phyloP scores from a whole-genome alignment of 2,888 invertebrate species.

The Capitulum mitella region DNA sequence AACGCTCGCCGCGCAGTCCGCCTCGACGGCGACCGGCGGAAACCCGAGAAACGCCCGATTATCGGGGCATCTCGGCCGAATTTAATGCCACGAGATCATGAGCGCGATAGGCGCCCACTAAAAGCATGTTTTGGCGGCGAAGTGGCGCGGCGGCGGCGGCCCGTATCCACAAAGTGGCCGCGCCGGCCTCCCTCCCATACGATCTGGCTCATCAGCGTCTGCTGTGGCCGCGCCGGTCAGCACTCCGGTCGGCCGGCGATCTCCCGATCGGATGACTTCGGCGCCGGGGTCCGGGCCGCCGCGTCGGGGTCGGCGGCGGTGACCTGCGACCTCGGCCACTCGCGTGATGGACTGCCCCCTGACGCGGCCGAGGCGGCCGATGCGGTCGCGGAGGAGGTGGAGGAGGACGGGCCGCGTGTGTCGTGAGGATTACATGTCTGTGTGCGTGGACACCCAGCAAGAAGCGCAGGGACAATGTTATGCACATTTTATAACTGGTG shows the following conservation, averaged over 20 bases:
- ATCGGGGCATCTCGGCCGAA: not conserved
- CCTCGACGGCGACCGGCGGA: not conserved
- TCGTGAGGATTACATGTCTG: too few relatives aligned
- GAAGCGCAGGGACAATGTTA: too few relatives aligned
- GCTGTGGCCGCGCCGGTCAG: not conserved
- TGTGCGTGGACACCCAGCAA: too few relatives aligned
- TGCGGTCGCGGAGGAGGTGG: too few relatives aligned
- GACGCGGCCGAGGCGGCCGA: too few relatives aligned
- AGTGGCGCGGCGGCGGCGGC: not conserved
- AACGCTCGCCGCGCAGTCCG: not conserved
- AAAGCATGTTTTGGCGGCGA: slow-evolving; percentile 23
- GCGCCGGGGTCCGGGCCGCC: not conserved
- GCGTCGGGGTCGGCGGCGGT: too few relatives aligned
- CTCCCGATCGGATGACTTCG: too few relatives aligned
- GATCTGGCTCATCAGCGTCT: not conserved
- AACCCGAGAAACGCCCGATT: not conserved
- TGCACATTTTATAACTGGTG: too few relatives aligned
- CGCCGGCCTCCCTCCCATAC: not conserved
- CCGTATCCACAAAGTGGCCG: not conserved
- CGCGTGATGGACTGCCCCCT: too few relatives aligned
- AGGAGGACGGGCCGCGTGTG: too few relatives aligned
- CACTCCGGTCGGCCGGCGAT: not conserved
- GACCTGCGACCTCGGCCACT: too few relatives aligned
- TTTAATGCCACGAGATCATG: not conserved
- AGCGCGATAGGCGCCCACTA: slow-evolving; percentile 11